A percentile compares a stretch with the other conserved stretches of the same genome.
Evolutionary conservation across 1,140 invertebrate species (phyloP).

Genomic region (Mesaphorura yosii): DNA sequence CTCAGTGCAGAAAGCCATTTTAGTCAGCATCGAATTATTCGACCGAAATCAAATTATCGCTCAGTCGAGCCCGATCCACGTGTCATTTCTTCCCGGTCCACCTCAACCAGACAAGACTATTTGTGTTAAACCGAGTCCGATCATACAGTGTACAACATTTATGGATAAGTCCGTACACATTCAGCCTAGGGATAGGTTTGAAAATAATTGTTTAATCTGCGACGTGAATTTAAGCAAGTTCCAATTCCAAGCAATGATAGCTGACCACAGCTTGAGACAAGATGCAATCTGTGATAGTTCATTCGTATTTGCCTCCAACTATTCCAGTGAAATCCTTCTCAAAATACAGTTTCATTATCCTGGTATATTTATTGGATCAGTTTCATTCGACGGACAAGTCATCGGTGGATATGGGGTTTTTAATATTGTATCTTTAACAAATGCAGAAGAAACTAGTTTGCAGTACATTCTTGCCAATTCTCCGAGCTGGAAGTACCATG

Average conservation of each 20-base stretch:
- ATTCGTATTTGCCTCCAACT: not conserved
- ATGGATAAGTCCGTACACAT: not conserved
- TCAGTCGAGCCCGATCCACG: not conserved
- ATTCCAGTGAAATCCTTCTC: not conserved
- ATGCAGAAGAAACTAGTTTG: not conserved
- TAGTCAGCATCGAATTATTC: not conserved
- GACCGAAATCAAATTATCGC: not conserved
- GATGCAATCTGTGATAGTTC: not conserved
- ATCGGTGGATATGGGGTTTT: conserved; percentile 11
- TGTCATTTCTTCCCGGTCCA: not conserved
- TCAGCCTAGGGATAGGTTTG: not conserved
- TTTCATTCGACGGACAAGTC: conserved; percentile 6
- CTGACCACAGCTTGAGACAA: not conserved
- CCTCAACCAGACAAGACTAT: not conserved
- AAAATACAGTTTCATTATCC: not conserved
- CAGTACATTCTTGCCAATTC: conserved; percentile 6
- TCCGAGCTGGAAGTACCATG: conserved; percentile 6
- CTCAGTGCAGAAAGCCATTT: not conserved
- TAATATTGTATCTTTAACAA: conserved; percentile 1
- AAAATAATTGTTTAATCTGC: conserved; percentile 2
- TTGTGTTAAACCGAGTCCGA: not conserved
- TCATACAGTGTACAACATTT: not conserved
- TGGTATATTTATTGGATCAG: conserved; percentile 3
- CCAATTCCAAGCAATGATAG: not conserved
- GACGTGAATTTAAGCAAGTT: not conserved